Conservation (phyloP, 2,797 vertebrate species). For the Loris lydekkerianus region DNA sequence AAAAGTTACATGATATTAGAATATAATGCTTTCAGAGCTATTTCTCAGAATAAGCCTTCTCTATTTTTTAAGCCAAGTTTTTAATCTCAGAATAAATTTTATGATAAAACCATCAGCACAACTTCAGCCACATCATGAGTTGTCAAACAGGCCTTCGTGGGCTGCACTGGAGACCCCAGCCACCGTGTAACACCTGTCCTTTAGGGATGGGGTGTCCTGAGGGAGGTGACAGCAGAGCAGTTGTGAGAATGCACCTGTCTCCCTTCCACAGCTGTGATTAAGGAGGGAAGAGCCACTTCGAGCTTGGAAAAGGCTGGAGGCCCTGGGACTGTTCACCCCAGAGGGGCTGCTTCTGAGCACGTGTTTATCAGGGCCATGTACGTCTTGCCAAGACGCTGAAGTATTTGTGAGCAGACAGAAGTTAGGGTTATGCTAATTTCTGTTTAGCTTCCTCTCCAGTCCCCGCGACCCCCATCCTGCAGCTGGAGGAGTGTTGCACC, state of each 20-base stretch:
- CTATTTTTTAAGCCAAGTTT: slow-evolving; percentile 6
- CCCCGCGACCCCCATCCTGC: slow-evolving; percentile 96
- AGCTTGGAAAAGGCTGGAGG: not conserved
- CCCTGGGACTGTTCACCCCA: not conserved
- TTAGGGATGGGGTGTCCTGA: not conserved
- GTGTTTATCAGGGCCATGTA: not conserved
- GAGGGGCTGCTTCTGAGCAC: not conserved
- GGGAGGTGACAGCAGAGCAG: not conserved
- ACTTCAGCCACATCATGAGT: not conserved
- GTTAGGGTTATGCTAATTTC: slow-evolving; percentile 85
- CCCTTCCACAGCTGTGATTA: not conserved
- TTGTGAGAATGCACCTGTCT: not conserved
- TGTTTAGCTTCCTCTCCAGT: slow-evolving; percentile 93
- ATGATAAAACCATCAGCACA: not conserved
- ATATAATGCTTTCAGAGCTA: not conserved
- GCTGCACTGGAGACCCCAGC: not conserved
- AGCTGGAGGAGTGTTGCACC: slow-evolving; percentile 98
- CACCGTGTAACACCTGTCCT: not conserved
- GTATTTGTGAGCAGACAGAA: slow-evolving; percentile 60
- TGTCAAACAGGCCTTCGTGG: not conserved
- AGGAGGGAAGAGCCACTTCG: not conserved
- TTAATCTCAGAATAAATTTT: slow-evolving; percentile 1
- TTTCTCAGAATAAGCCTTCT: not conserved
- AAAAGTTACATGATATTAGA: not conserved
- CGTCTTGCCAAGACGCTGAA: not conserved